phyloP scores from a whole-genome alignment of 2,888 invertebrate genomes.

The Eupeodes latifasciatus region DNA sequence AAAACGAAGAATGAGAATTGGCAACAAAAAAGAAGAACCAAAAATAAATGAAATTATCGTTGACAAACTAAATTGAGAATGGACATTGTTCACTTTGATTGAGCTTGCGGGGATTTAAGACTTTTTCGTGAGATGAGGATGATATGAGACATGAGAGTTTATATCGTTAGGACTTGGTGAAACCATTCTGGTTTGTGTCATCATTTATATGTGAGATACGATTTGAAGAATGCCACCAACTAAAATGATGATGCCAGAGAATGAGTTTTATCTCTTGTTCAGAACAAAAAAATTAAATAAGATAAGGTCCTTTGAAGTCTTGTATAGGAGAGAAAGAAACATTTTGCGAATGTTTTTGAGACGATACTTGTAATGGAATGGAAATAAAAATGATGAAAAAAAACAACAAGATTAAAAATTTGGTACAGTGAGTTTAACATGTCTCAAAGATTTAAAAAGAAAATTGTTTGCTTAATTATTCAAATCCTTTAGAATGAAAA shows the following conservation, averaged over 20 bases:
- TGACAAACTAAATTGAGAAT: conserved; percentile 30
- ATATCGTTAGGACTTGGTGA: neutral
- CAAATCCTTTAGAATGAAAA: too few relatives aligned
- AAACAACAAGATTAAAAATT: too few relatives aligned
- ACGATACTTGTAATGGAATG: too few relatives aligned
- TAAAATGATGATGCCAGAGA: neutral
- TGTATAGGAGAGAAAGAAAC: too few relatives aligned
- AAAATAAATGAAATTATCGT: conserved; percentile 36
- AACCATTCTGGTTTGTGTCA: neutral
- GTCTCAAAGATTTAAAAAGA: too few relatives aligned
- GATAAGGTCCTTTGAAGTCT: too few relatives aligned
- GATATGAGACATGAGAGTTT: neutral
- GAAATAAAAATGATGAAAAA: too few relatives aligned
- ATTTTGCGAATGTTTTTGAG: too few relatives aligned
- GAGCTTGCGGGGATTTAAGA: neutral
- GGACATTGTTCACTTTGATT: conserved; percentile 31
- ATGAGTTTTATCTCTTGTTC: neutral
- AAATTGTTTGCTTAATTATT: too few relatives aligned
- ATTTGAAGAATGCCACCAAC: conserved; percentile 3
- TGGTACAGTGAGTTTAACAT: too few relatives aligned
- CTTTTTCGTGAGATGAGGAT: neutral
- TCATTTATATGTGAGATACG: conserved; percentile 4
- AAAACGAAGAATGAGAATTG: neutral
- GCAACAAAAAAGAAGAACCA: neutral
- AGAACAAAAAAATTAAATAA: too few relatives aligned